Evolutionary conservation across 1,140 invertebrate genomes (phyloP), one percentile per base, ranked within the genome.

Genomic region (Drosophila tropicalis): DNA sequence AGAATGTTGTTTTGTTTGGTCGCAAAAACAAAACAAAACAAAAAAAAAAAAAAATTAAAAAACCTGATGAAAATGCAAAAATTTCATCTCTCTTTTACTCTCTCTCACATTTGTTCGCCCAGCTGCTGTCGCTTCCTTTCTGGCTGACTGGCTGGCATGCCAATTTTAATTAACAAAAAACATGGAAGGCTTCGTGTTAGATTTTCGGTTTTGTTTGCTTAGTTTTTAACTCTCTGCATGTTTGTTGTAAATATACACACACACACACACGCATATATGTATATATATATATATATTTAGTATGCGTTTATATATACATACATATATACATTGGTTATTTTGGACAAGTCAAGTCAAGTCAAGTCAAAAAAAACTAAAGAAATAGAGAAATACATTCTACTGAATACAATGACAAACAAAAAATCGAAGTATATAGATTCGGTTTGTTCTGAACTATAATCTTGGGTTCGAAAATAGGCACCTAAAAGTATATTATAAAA

Each of bases 111-210:
- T 29, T 13, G n/a, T 9, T 9, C n/a, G 5, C n/a, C 17, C 17
- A 3, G 1, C 25, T 22, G n/a, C 61, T 34, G 6, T 66, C 62
- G 36, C 13, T 22, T 13, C 25, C 34, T 62, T 44, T 36, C 25
- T 64, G 36, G 17, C 36, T 17, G 15, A 32, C 13, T 51, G 29
- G 77, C 56, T 67, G 82, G 67, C 74, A 76, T 76, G 82, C 78
- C 82, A 86, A 85, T 85, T 85, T 85, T 86, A 85, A 85, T 85
- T 85, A 86, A 85, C 81, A 81, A 86, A 84, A 70, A 86, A 85
- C 81, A 85, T 81, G 79, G 79, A 65, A 64, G 66, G 57, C 56
- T 81, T 72, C 81, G 54, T 86, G 81, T 85, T 85, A 74, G 62
- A 62, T 72, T 84, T 79, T 47, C 65, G 44, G 69, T 47, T 73